These are phyloP conservation scores for Heteronetta atricapilla DNA, from an alignment of 2,113 vertebrate species.

Conservation along the genomic window DNA sequence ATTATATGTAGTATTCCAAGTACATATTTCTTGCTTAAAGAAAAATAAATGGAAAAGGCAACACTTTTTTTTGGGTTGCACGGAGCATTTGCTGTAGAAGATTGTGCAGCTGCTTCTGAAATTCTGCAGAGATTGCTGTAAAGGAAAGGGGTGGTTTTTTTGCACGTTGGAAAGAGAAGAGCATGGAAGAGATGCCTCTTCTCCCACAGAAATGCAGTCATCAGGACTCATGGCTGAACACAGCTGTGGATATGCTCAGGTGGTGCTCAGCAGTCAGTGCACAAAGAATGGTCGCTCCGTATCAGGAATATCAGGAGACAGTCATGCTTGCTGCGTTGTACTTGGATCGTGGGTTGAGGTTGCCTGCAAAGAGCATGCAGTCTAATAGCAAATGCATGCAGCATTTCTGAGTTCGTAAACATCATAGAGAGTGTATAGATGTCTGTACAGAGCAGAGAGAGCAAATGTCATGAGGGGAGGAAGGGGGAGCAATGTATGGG, in stretches of 20 bases:
- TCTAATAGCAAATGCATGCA: accelerated
- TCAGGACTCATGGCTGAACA: accelerated
- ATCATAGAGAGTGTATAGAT: accelerated
- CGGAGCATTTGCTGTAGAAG: neutral
- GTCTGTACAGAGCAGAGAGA: neutral
- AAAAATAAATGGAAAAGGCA: neutral
- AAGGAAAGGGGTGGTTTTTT: neutral
- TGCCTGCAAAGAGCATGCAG: neutral
- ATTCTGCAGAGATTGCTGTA: neutral
- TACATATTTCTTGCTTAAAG: neutral
- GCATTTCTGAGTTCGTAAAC: neutral
- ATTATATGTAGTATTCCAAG: neutral
- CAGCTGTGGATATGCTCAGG: accelerated
- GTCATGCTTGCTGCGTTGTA: neutral
- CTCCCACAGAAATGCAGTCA: neutral
- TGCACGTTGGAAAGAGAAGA: neutral
- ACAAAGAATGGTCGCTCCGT: neutral
- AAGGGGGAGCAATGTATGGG: neutral
- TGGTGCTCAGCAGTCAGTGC: accelerated
- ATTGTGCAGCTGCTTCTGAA: neutral
- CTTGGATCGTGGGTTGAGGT: accelerated
- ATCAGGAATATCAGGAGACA: neutral
- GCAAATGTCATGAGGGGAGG: neutral
- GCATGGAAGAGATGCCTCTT: neutral
- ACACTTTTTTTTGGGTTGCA: neutral